Conservation (phyloP, 2,113 vertebrate species). For the Epinephelus moara region DNA sequence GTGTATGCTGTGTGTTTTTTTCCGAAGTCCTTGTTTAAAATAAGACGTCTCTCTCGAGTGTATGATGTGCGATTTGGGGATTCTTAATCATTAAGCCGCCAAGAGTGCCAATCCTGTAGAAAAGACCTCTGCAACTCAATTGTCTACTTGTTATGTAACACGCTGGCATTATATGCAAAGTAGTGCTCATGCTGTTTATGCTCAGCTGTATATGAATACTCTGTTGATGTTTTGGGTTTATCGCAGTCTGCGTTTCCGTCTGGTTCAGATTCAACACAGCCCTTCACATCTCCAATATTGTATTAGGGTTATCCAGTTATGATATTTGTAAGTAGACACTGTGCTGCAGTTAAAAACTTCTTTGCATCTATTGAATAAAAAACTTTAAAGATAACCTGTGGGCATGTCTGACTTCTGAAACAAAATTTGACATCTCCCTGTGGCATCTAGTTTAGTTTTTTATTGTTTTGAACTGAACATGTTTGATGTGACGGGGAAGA, state of each 20-base stretch:
- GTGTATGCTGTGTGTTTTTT: slow-evolving; percentile 23
- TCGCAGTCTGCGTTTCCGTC: slow-evolving; percentile 3
- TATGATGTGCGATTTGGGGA: slow-evolving; percentile 39
- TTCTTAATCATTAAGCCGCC: slow-evolving; percentile 54
- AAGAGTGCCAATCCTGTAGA: slow-evolving; percentile 62
- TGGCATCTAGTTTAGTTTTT: not conserved
- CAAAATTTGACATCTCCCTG: not conserved
- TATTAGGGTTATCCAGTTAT: slow-evolving; percentile 3
- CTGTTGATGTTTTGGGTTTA: slow-evolving; percentile 14
- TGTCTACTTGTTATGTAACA: slow-evolving; percentile 49
- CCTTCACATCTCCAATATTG: slow-evolving; percentile 6
- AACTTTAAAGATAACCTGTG: not conserved
- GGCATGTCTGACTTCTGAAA: slow-evolving; percentile 3
- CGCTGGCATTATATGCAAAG: slow-evolving; percentile 48
- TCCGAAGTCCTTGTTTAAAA: slow-evolving; percentile 23
- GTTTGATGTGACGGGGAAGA: not conserved
- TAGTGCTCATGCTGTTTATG: slow-evolving; percentile 13
- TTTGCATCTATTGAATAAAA: slow-evolving; percentile 63
- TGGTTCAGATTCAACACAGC: slow-evolving; percentile 2
- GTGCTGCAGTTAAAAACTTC: not conserved
- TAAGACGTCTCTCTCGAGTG: slow-evolving; percentile 25
- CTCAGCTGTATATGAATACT: not conserved
- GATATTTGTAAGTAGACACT: slow-evolving; percentile 16
- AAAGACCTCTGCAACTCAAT: slow-evolving; percentile 34
- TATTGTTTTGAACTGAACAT: not conserved